phyloP scores from a whole-genome alignment of 2,888 invertebrate genomes.

The Siphlonurus alternatus region DNA sequence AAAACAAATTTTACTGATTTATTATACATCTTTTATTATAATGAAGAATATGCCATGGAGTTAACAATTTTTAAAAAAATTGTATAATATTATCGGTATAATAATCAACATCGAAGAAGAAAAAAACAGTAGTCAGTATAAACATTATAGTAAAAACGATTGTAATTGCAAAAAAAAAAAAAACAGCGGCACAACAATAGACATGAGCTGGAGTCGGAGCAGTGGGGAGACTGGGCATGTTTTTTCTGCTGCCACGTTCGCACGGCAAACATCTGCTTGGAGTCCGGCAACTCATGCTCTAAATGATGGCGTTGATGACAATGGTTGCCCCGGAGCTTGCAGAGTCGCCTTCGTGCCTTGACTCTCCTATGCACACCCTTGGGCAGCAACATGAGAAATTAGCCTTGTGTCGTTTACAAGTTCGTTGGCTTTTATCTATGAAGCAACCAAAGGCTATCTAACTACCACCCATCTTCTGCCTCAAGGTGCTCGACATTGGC shows the following conservation, averaged over 20 bases:
- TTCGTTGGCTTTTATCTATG: conserved; percentile 71
- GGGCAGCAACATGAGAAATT: conserved; percentile 67
- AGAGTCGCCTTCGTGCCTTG: not conserved
- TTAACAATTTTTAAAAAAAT: no score
- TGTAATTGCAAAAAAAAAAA: no score
- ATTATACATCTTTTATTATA: no score
- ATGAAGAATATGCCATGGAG: no score
- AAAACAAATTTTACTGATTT: no score
- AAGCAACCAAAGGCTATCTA: conserved; percentile 69
- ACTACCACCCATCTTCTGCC: conserved; percentile 75
- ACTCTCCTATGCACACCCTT: conserved; percentile 19
- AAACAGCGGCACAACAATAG: no score
- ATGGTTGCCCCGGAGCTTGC: conserved; percentile 51
- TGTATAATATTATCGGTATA: no score
- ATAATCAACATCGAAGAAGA: no score
- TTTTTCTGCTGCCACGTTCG: conserved; percentile 69
- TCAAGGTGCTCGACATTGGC: conserved; percentile 80
- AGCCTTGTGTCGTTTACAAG: conserved; percentile 69
- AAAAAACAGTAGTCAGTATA: no score
- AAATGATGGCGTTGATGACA: conserved; percentile 55
- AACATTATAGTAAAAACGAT: no score
- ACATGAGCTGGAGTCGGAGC: conserved; percentile 38
- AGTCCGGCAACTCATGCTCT: conserved; percentile 70
- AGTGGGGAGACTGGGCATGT: conserved; percentile 60
- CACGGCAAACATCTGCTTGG: conserved; percentile 65